Evolutionary conservation across 2,113 vertebrate species (phyloP), one percentile per base, ranked within the genome.

Genomic region (Triplophysa siluroides): DNA sequence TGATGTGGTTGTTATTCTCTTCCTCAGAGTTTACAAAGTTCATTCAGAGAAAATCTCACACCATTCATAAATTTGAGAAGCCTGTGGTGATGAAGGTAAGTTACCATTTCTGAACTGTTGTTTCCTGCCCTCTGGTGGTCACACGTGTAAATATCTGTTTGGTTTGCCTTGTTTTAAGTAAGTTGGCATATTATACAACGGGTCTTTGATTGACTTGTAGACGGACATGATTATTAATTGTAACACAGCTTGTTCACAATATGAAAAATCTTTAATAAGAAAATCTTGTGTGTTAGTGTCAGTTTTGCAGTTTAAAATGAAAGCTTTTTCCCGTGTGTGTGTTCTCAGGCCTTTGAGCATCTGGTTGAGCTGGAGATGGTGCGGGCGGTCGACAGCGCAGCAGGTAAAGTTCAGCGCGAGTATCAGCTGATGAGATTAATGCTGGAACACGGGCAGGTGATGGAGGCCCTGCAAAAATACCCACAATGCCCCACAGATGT

Each of bases 21-120:
- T 4, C 13, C 78, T 0, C 86, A 99, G 97, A 99, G 85, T 99
- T 98, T 88, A 98, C 98, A 92, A 98, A 98, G 88, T 99, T 99
- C 85, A 89, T 97, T 41, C 96, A 97, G 68, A 94, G 97, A 85
- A 98, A 97, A 82, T 94, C 95, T 0, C 95, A 94, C 76, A 96
- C 95, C 2, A 90, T 99, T 86, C 95, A 97, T 90, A 95, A 95
- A 89, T 99, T 97, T 58, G 96, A 98, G 21, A 96, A 95, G 86
- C 94, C 97, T 0, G 95, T 99, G 66, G 91, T 98, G 82, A 94
- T 99, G 91, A 99, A 98, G 96, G 98, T 98, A 82, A 91, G 89
- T 52, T 0, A 58, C n/a, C 19, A 24, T 23, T 13, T 24, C 52
- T 62, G 6, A 61, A 14, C 4, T 29, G 2, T 33, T 61, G 12